Evolutionary conservation across 2,113 vertebrate genomes (phyloP).

Genomic region (Corythoichthys intestinalis): DNA sequence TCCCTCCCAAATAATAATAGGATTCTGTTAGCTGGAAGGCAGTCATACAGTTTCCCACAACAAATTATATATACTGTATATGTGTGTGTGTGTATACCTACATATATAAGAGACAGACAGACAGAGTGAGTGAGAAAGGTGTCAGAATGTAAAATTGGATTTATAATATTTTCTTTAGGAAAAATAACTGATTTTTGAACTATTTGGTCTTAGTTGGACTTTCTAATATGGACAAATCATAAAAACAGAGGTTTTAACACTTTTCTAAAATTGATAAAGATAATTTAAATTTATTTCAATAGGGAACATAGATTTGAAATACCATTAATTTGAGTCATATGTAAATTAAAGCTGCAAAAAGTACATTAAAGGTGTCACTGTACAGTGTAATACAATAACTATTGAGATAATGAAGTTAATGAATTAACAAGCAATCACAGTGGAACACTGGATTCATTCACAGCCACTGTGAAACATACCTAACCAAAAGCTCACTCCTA

Average conservation of each 20-base stretch:
- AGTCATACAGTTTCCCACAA: conserved; percentile 4
- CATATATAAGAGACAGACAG: too few relatives aligned
- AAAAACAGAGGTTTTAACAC: not conserved
- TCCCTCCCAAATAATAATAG: conserved; percentile 14
- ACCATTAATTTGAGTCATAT: too few relatives aligned
- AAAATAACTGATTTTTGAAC: not conserved
- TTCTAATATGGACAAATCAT: not conserved
- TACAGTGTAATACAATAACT: too few relatives aligned
- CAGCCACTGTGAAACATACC: not conserved
- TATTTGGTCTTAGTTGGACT: not conserved
- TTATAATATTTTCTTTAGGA: not conserved
- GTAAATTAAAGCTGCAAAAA: too few relatives aligned
- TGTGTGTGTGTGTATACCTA: too few relatives aligned
- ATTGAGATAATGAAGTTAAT: not conserved
- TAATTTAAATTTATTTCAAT: too few relatives aligned
- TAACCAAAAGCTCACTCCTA: not conserved
- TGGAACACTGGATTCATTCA: not conserved
- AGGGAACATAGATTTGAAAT: too few relatives aligned
- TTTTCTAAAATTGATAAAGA: too few relatives aligned
- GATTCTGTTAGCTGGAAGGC: conserved; percentile 27
- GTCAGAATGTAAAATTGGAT: too few relatives aligned
- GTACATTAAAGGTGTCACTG: too few relatives aligned
- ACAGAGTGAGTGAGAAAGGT: too few relatives aligned
- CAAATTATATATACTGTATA: too few relatives aligned
- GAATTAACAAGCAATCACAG: not conserved